These are phyloP conservation scores for Apotomis betuletana DNA, from an alignment of 2,888 invertebrate species.

Conservation along the genomic window DNA sequence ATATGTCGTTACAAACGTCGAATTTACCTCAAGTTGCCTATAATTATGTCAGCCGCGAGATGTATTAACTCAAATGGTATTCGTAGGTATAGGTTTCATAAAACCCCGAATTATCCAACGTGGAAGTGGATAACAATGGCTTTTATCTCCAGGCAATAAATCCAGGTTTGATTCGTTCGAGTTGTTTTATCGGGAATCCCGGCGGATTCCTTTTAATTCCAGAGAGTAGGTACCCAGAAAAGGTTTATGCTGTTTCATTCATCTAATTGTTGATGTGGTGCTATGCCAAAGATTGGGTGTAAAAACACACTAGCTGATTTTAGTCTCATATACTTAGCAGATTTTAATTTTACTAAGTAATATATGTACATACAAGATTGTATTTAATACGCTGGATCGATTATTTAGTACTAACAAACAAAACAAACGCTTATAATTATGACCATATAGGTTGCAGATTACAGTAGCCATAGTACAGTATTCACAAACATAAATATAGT, in stretches of 20 bases:
- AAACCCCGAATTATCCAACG: not conserved
- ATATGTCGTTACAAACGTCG: no score
- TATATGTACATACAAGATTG: no score
- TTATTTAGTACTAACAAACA: no score
- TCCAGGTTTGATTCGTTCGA: not conserved
- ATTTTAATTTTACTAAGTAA: not conserved
- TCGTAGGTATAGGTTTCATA: conserved; percentile 4
- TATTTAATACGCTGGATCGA: no score
- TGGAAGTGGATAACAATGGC: not conserved
- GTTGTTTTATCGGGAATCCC: conserved; percentile 12
- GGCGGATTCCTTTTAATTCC: conserved; percentile 11
- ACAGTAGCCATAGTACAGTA: no score
- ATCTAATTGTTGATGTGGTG: conserved; percentile 4
- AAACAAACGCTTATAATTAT: no score
- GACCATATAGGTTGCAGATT: no score
- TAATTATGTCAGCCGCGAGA: conserved; percentile 13
- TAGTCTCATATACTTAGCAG: not conserved
- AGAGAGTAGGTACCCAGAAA: not conserved
- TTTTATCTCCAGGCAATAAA: conserved; percentile 3
- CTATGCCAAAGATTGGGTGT: not conserved
- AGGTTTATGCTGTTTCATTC: conserved; percentile 1
- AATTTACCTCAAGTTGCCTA: not conserved
- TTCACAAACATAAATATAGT: not conserved
- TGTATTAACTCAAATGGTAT: not conserved
- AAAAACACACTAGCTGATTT: not conserved